Percentiles rank a stretch among this genome's conserved stretches.
These are phyloP conservation scores for Berghia stephanieae DNA, from an alignment of 1,140 invertebrate genomes.

Conservation along the genomic window DNA sequence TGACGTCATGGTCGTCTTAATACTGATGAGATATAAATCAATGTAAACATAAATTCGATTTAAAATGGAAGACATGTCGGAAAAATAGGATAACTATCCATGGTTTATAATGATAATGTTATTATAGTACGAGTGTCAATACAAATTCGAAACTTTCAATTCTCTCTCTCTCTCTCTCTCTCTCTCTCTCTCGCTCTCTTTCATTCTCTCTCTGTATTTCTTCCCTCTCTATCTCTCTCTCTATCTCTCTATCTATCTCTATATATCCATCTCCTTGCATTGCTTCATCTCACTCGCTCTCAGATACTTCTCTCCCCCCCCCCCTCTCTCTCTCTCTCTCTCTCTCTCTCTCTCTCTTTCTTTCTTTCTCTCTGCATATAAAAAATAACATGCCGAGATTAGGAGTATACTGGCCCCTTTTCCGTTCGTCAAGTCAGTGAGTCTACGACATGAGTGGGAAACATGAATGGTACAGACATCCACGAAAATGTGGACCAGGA, in stretches of 20 bases:
- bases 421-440: background rate
- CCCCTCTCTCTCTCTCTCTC: background rate
- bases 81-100: background rate
- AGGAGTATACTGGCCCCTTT: no score
- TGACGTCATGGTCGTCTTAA: background rate
- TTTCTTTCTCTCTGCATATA: background rate
- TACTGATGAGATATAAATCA: background rate
- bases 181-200: background rate
- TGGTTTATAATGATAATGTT: background rate
- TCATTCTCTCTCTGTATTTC: background rate
- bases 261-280: no score
- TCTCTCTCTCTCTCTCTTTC: constrained; percentile 20
- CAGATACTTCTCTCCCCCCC: background rate
- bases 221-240: background rate
- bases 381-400: background rate
- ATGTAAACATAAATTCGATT: background rate
- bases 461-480: background rate
- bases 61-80: background rate
- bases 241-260: background rate
- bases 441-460: no score
- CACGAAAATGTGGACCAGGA: background rate
- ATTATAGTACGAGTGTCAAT: background rate
- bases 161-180: background rate
- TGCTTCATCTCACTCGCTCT: background rate
- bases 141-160: background rate